These are phyloP conservation scores for Ambastaia sidthimunki DNA, from an alignment of 2,797 vertebrate genomes.

Conservation along the genomic window DNA sequence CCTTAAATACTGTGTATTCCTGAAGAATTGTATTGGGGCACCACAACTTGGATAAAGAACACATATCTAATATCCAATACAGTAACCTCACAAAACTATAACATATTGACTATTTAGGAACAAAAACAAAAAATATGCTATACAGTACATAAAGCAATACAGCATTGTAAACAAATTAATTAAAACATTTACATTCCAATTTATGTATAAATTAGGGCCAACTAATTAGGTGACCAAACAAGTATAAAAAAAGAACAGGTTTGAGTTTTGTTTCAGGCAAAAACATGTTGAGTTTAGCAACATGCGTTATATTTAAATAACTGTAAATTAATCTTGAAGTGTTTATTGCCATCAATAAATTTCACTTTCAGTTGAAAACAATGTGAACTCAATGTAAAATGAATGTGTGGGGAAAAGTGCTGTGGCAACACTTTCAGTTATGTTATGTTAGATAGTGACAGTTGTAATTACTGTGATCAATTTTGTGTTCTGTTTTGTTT, in stretches of 20 bases:
- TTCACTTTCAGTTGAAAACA: too few relatives aligned
- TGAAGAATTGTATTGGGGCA: conserved; percentile 1
- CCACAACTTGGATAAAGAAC: not conserved
- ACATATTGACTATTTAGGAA: not conserved
- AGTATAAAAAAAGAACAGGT: not conserved
- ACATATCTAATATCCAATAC: conserved; percentile 6
- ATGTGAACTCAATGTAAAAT: not conserved
- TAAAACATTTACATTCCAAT: not conserved
- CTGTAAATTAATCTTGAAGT: too few relatives aligned
- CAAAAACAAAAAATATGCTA: not conserved
- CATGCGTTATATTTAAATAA: too few relatives aligned
- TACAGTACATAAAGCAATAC: not conserved
- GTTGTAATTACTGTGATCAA: not conserved
- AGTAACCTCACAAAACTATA: not conserved
- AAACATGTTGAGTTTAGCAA: not conserved
- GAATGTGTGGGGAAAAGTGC: not conserved
- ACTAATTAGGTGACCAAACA: not conserved
- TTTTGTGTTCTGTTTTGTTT: not conserved
- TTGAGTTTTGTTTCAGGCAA: not conserved
- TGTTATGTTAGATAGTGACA: not conserved
- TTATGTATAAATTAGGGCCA: not conserved
- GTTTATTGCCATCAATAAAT: too few relatives aligned
- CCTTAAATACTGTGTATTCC: conserved; percentile 24
- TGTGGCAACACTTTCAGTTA: not conserved
- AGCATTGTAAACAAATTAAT: not conserved